Conservation (phyloP, 1,140 invertebrate species). For the Tenebrio molitor region DNA sequence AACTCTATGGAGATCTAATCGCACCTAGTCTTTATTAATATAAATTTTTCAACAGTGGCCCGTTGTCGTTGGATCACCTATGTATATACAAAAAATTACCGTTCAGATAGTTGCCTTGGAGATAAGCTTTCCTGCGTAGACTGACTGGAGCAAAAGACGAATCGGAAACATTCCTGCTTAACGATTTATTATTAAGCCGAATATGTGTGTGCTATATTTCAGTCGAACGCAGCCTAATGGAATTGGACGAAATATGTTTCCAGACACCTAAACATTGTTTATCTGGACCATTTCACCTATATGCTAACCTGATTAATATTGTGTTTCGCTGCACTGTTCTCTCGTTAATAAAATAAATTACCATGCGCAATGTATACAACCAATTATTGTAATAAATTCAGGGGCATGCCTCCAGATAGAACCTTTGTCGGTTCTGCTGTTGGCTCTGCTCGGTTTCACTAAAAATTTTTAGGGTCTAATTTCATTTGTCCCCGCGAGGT, state of each 20-base stretch:
- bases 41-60: no score
- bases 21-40: no score
- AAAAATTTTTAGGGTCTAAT: constrained; percentile 13
- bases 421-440: not conserved
- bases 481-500: not conserved
- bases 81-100: no score
- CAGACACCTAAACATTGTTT: constrained; percentile 46
- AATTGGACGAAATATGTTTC: constrained; percentile 41
- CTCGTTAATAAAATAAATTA: constrained; percentile 44
- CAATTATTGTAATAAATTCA: constrained; percentile 42
- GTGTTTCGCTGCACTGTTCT: constrained; percentile 41
- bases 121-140: no score
- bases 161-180: constrained; percentile 1
- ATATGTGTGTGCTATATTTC: constrained; percentile 36
- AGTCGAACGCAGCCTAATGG: constrained; percentile 28
- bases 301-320: constrained; percentile 43
- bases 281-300: constrained; percentile 43
- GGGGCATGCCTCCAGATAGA: not conserved
- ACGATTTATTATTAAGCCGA: constrained; percentile 1
- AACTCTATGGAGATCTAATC: no score
- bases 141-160: no score
- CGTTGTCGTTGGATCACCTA: no score
- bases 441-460: not conserved
- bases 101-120: no score
- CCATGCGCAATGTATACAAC: constrained; percentile 27